Conservation (phyloP, 2,888 invertebrate genomes). For the Drosophila vallismaia region DNA sequence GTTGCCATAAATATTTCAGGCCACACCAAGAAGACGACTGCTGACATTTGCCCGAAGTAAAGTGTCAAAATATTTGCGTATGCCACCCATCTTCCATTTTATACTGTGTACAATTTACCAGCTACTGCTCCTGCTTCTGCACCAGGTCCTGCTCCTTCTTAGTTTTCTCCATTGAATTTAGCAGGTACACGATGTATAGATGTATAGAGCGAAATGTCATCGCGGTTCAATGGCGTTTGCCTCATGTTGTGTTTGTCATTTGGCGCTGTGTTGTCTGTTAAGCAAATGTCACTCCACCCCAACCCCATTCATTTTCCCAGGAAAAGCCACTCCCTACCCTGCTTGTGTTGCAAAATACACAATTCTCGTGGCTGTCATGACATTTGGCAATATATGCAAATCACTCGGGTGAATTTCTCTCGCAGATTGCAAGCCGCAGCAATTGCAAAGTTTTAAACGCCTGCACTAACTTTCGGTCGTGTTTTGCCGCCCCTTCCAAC, state of each 20-base stretch:
- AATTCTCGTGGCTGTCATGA: conserved; percentile 42
- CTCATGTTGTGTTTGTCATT: conserved; percentile 66
- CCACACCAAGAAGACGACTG: conserved; percentile 32
- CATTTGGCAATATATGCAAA: conserved; percentile 73
- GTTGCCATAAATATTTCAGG: conserved; percentile 41
- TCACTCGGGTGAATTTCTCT: conserved; percentile 36
- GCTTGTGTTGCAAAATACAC: conserved; percentile 12
- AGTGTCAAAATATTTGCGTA: conserved; percentile 79
- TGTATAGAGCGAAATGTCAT: conserved; percentile 61
- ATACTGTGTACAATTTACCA: neutral
- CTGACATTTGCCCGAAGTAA: conserved; percentile 65
- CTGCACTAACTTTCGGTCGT: conserved; percentile 56
- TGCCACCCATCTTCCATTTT: conserved; percentile 25
- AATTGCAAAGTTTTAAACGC: conserved; percentile 61
- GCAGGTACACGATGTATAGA: conserved; percentile 29
- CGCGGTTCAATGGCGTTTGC: conserved; percentile 71
- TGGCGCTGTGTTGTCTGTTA: conserved; percentile 44
- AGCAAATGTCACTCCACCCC: conserved; percentile 56
- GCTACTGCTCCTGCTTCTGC: neutral
- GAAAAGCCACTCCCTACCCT: neutral
- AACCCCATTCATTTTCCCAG: conserved; percentile 18
- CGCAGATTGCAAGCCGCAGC: conserved; percentile 35
- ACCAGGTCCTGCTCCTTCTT: neutral
- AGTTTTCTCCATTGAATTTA: conserved; percentile 9
- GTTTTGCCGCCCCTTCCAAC: conserved; percentile 14